Conservation (phyloP, 2,797 vertebrate genomes). For the Fundulus diaphanus region DNA sequence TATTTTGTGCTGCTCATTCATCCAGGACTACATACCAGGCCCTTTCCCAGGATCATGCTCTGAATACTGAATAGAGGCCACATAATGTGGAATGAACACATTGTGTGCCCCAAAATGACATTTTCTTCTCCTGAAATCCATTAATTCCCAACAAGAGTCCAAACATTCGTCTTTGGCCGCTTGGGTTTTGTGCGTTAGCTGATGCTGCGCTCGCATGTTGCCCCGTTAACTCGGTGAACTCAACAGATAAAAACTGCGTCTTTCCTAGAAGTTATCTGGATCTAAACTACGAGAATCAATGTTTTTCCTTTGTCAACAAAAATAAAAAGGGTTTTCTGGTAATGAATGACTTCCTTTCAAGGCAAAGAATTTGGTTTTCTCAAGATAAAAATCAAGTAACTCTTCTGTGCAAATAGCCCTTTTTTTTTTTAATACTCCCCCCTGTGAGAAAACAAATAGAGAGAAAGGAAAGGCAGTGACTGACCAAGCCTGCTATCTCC, state of each 20-base stretch:
- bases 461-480: slow-evolving; percentile 53
- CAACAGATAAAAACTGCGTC: neutral
- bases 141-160: slow-evolving; percentile 50
- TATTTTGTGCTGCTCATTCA: slow-evolving; percentile 57
- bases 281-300: neutral
- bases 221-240: neutral
- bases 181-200: slow-evolving; percentile 7
- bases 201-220: slow-evolving; percentile 1
- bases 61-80: slow-evolving; percentile 73
- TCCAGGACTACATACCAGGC: slow-evolving; percentile 56
- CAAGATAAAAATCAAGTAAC: slow-evolving; percentile 52
- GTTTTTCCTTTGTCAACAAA: slow-evolving; percentile 17
- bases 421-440: slow-evolving; percentile 37
- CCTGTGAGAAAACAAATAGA: slow-evolving; percentile 59
- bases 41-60: slow-evolving; percentile 66
- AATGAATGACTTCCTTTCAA: slow-evolving; percentile 31
- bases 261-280: slow-evolving; percentile 14
- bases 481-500: slow-evolving; percentile 23
- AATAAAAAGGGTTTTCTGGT: slow-evolving; percentile 13
- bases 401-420: slow-evolving; percentile 23
- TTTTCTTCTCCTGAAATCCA: slow-evolving; percentile 49
- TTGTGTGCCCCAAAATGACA: slow-evolving; percentile 43
- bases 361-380: slow-evolving; percentile 36
- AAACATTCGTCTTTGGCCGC: slow-evolving; percentile 24
- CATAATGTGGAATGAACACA: slow-evolving; percentile 62